phyloP scores from a whole-genome alignment of 2,888 invertebrate genomes.

The Pachycephus smyrnensis region DNA sequence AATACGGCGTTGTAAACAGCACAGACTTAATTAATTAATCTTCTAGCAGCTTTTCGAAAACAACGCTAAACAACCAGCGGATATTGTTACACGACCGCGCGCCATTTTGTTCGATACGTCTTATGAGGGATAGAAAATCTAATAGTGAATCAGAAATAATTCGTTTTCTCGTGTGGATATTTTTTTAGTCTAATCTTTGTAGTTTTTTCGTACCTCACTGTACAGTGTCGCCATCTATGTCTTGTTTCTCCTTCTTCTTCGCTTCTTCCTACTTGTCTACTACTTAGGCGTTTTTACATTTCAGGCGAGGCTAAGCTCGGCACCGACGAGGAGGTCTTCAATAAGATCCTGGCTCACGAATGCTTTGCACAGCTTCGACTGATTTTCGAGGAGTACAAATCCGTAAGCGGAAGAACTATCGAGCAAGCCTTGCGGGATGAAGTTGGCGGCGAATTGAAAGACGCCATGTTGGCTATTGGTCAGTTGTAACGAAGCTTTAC shows the following conservation, averaged over 20 bases:
- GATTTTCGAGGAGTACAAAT: constrained; percentile 81
- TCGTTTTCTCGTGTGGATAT: no score
- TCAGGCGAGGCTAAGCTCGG: constrained; percentile 76
- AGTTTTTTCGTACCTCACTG: no score
- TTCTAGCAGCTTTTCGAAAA: neutral
- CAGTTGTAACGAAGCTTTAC: constrained; percentile 35
- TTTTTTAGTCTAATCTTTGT: no score
- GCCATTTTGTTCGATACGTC: neutral
- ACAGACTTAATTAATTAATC: neutral
- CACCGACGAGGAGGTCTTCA: constrained; percentile 81
- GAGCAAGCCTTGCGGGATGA: constrained; percentile 79
- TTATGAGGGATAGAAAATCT: neutral
- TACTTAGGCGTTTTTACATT: neutral
- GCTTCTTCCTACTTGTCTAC: no score
- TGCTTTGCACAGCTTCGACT: constrained; percentile 79
- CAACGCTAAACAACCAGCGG: neutral
- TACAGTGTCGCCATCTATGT: no score
- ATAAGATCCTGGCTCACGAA: constrained; percentile 79
- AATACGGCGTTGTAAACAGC: neutral
- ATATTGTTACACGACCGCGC: neutral
- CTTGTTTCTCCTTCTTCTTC: no score
- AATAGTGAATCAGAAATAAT: no score
- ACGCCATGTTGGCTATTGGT: constrained; percentile 80
- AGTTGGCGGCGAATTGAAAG: constrained; percentile 75
- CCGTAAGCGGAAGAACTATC: constrained; percentile 78